phyloP scores from a whole-genome alignment of 2,888 invertebrate genomes.

The Anticlea derivata region DNA sequence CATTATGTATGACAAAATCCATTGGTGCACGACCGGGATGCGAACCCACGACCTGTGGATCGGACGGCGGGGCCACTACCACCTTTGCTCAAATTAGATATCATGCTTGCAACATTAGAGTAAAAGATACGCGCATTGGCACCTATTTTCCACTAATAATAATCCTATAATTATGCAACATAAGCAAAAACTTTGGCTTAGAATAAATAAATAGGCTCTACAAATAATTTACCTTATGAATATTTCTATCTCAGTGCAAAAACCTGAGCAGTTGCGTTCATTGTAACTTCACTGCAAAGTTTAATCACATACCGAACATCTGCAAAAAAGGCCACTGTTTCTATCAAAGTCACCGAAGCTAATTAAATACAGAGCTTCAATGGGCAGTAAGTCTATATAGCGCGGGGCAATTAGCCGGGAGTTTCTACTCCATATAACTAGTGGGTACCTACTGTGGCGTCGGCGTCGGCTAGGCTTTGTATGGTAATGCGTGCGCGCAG shows the following conservation, averaged over 20 bases:
- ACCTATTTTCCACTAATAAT: no score
- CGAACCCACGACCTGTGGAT: no score
- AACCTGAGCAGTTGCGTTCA: conserved; percentile 1
- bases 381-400: conserved; percentile 28
- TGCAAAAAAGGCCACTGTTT: conserved; percentile 20
- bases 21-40: no score
- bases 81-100: no score
- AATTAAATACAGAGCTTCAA: conserved; percentile 27
- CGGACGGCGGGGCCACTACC: no score
- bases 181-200: no score
- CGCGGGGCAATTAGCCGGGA: conserved; percentile 24
- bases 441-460: not conserved
- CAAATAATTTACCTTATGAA: no score
- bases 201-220: no score
- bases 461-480: conserved; percentile 23
- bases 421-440: not conserved
- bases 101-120: no score
- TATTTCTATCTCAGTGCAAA: not conserved
- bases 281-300: conserved; percentile 14
- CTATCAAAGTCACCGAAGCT: conserved; percentile 22
- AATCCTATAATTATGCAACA: no score
- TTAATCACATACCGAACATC: conserved; percentile 15
- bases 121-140: no score
- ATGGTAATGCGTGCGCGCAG: conserved; percentile 23
- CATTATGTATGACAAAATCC: no score